Evolutionary conservation across 2,113 vertebrate genomes (phyloP).

Genomic region (Ursus arctos): DNA sequence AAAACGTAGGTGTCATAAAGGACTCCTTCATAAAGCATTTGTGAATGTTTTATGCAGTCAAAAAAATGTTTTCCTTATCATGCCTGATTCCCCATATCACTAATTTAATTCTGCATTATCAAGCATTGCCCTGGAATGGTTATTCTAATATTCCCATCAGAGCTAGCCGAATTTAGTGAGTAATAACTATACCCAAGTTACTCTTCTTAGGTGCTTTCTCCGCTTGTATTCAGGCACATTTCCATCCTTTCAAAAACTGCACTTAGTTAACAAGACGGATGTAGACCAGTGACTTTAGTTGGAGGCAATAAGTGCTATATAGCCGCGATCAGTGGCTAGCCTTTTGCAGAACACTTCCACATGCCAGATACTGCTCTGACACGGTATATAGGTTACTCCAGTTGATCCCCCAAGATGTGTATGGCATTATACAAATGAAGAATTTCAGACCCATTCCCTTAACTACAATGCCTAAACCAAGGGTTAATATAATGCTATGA

Average conservation of each 20-base stretch:
- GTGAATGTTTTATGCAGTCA: not conserved
- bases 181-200: not conserved
- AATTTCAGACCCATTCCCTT: not conserved
- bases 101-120: not conserved
- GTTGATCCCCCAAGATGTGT: not conserved
- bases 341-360: not conserved
- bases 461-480: not conserved
- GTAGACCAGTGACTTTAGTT: not conserved
- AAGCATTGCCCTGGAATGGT: not conserved
- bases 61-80: not conserved
- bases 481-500: not conserved
- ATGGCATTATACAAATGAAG: not conserved
- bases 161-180: not conserved
- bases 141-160: not conserved
- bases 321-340: not conserved
- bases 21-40: not conserved
- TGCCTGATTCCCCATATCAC: not conserved
- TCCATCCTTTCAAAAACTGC: not conserved
- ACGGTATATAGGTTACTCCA: not conserved
- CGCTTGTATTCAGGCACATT: not conserved
- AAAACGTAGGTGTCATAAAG: not conserved
- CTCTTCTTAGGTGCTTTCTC: not conserved
- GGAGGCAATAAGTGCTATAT: not conserved
- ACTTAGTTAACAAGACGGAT: not conserved
- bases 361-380: not conserved